These are phyloP conservation scores for Tipula helvola DNA, from an alignment of 2,888 invertebrate species.

Conservation along the genomic window DNA sequence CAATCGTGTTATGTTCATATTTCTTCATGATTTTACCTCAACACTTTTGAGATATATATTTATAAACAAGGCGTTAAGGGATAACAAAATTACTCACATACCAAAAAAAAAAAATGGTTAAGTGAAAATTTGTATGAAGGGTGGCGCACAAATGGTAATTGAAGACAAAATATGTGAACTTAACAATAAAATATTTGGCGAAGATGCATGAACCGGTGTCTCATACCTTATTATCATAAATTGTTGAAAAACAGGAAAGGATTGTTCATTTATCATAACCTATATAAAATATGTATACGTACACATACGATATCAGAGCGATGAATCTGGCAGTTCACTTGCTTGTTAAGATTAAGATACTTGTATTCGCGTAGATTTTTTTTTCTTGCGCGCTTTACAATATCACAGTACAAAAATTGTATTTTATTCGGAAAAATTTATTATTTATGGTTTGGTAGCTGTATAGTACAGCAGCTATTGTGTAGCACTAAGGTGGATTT, in stretches of 20 bases:
- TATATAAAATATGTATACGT: background rate
- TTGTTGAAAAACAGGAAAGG: background rate
- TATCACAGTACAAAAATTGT: background rate
- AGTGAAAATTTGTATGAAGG: background rate
- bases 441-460: background rate
- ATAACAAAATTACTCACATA: background rate
- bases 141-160: background rate
- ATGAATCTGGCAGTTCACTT: background rate
- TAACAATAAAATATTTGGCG: background rate
- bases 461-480: background rate
- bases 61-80: background rate
- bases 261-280: background rate
- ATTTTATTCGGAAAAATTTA: background rate
- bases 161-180: background rate
- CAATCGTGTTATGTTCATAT: background rate
- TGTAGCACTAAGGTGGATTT: background rate
- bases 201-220: background rate
- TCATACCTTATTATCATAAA: background rate
- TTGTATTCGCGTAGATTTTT: background rate
- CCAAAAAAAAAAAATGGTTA: background rate
- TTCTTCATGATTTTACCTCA: background rate
- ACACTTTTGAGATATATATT: background rate
- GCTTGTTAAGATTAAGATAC: background rate
- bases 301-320: background rate
- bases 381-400: background rate